phyloP scores from a whole-genome alignment of 2,797 vertebrate genomes.

The Graptemys geographica region DNA sequence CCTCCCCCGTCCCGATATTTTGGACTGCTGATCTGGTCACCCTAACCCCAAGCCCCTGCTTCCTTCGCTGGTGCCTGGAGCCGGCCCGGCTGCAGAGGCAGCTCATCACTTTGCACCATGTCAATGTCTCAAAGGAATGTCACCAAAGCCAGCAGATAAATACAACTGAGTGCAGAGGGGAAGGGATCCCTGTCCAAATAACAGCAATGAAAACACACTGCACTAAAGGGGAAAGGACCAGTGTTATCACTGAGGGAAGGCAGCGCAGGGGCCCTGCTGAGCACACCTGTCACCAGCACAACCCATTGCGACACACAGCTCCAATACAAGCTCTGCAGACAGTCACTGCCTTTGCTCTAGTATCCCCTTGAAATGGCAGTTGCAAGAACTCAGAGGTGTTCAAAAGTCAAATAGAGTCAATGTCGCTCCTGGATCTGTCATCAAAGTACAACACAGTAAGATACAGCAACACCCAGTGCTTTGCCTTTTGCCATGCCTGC shows the following conservation, averaged over 20 bases:
- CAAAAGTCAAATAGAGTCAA: neutral
- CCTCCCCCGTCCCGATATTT: no score
- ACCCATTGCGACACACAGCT: neutral
- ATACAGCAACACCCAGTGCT: neutral
- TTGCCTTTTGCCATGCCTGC: neutral
- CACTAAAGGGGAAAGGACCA: neutral
- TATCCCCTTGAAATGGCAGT: neutral
- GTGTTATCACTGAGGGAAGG: neutral
- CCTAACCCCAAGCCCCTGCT: no score
- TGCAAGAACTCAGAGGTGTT: neutral
- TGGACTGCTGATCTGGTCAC: no score
- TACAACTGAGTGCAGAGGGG: neutral
- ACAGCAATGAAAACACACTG: neutral
- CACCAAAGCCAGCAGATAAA: neutral
- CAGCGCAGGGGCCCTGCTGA: neutral
- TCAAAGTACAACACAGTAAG: neutral
- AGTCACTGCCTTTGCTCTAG: neutral
- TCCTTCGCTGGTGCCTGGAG: no score
- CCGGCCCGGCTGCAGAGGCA: neutral
- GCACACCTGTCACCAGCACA: neutral
- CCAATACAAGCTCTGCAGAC: neutral
- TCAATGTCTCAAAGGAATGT: neutral
- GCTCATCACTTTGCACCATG: neutral
- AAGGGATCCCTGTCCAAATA: neutral
- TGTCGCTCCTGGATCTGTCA: neutral